Conservation (phyloP, 2,888 invertebrate genomes). For the Acleris laterana region DNA sequence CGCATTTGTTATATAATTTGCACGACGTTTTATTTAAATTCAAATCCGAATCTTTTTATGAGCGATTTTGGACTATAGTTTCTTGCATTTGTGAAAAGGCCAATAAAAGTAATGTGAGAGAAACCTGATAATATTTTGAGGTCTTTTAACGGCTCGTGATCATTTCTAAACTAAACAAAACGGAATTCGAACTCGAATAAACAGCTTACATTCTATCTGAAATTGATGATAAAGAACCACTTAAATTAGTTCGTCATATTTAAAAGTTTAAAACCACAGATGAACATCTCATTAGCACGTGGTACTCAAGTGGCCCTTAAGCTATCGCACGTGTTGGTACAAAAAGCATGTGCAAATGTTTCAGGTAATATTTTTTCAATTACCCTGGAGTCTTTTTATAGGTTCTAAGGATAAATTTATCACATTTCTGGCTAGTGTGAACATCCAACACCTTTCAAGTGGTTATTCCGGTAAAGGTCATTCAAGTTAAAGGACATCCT, state of each 20-base stretch:
- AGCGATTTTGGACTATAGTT: too few species aligned
- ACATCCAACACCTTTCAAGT: conserved; percentile 62
- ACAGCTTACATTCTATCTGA: too few species aligned
- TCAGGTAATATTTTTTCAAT: not conserved
- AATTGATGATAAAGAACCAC: too few species aligned
- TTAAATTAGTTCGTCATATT: not conserved
- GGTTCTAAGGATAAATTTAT: conserved; percentile 19
- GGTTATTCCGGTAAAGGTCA: conserved; percentile 52
- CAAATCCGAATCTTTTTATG: too few species aligned
- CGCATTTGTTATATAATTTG: too few species aligned
- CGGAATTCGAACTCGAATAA: too few species aligned
- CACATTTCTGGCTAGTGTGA: conserved; percentile 46
- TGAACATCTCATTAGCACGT: conserved; percentile 22
- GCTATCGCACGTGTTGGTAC: conserved; percentile 9
- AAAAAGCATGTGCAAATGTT: not conserved
- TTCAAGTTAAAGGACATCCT: conserved; percentile 4
- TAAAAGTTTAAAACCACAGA: conserved; percentile 8
- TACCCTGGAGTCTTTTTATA: not conserved
- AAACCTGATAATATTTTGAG: too few species aligned
- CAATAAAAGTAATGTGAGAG: too few species aligned
- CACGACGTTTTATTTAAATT: too few species aligned
- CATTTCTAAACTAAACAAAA: too few species aligned
- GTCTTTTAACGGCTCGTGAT: too few species aligned
- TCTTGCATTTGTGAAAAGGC: too few species aligned
- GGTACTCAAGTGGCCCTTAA: conserved; percentile 4